Base-by-base conservation (phyloP, 2,797 vertebrate genomes). In the Amphiprion clarkii region DNA sequence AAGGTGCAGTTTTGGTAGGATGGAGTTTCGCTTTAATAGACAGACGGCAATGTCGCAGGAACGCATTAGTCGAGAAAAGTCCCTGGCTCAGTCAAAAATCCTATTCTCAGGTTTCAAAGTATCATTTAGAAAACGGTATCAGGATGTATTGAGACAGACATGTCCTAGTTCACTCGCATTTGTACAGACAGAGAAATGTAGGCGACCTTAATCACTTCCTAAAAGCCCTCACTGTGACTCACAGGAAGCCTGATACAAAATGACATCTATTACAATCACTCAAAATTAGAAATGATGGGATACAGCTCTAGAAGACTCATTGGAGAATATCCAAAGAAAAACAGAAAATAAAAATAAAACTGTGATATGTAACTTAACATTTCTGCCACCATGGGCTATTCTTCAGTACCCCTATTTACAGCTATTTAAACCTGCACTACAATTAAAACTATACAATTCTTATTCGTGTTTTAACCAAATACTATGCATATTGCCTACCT, bases 241-340 rank as follows among this genome's bases (percentile, higher is more conserved):
- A 27, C 59, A 46, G 68, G 25, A 55, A 46, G 39, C 7, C 56
- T 65, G 52, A 80, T 56, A 17, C 6, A 44, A 64, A 25, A 25
- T 7, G 62, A 61, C 72, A 62, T 33, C 64, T 5, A 31, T 76
- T 53, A 40, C 4, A 14, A 13, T 39, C 5, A 4, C 39, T 44
- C 27, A 31, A 19, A 14, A 10, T 29, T 27, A 57, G 23, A 46
- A 25, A 51, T 16, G 4, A 6, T n/a, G 19, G 12, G 52, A 70
- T 2, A 0, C 25, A 40, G 17, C 4, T 4, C 60, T 8, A 21
- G 2, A 13, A 17, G 66, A 10, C 46, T 68, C 54, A 23, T 58
- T 46, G 69, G 21, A 3, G 51, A n/a, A 4, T 57, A 14, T 16
- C 23, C 48, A 2, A 2, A 29, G 13, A 27, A 27, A 17, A 0